phyloP scores from a whole-genome alignment of 2,888 invertebrate genomes.

The Volucella zonaria region DNA sequence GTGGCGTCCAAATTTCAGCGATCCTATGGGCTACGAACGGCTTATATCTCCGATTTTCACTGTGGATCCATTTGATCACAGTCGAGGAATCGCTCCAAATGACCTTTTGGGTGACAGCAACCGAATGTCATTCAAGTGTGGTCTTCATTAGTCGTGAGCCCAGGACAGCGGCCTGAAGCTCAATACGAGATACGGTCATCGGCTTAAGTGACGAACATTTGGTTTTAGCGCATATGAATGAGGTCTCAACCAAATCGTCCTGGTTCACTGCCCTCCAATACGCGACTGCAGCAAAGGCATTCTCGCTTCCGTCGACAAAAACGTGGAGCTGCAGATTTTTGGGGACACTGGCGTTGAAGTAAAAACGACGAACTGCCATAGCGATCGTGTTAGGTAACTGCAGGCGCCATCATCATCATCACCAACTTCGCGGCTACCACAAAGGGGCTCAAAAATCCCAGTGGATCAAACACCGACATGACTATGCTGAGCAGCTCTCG shows the following conservation, averaged over 20 bases:
- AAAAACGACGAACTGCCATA: conserved; percentile 16
- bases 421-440: conserved; percentile 40
- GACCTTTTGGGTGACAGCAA: background rate
- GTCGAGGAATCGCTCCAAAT: conserved; percentile 46
- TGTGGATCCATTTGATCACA: conserved; percentile 40
- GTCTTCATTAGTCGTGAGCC: conserved; percentile 23
- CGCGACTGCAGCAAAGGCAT: too few species aligned
- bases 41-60: conserved; percentile 38
- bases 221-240: too few species aligned
- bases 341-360: conserved; percentile 8
- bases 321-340: conserved; percentile 25
- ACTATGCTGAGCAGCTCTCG: conserved; percentile 38
- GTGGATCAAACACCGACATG: conserved; percentile 59
- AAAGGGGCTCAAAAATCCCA: conserved; percentile 44
- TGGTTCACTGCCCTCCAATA: too few species aligned
- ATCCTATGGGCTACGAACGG: conserved; percentile 74
- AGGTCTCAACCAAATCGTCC: too few species aligned
- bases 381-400: conserved; percentile 8
- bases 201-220: background rate
- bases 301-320: background rate
- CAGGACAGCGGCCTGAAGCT: conserved; percentile 44
- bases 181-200: conserved; percentile 31
- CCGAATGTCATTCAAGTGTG: conserved; percentile 15
- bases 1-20: conserved; percentile 66
- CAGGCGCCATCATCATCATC: conserved; percentile 33